phyloP scores from a whole-genome alignment of 1,140 invertebrate genomes.

The Eciton burchellii region DNA sequence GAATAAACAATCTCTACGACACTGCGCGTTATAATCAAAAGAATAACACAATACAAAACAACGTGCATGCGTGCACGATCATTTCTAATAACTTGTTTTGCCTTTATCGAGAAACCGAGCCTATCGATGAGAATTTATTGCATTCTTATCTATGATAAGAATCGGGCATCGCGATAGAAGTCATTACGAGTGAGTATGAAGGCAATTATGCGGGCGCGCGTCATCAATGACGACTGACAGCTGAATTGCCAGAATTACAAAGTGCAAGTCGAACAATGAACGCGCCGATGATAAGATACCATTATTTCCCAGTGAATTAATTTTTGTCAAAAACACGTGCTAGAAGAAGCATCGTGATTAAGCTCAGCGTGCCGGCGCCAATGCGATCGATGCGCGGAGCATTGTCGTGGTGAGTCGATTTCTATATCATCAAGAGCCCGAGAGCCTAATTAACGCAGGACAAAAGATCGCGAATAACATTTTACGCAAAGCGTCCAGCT shows the following conservation, averaged over 20 bases:
- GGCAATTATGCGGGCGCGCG: neutral
- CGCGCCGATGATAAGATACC: neutral
- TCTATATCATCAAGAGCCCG: neutral
- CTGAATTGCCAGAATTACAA: conserved; percentile 1
- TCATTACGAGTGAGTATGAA: neutral
- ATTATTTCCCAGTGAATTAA: conserved; percentile 15
- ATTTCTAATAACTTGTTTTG: neutral
- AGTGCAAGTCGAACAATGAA: neutral
- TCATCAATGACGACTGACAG: neutral
- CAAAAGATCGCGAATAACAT: neutral
- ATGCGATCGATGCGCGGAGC: neutral
- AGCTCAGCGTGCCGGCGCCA: neutral
- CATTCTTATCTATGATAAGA: neutral
- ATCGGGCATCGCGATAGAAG: neutral
- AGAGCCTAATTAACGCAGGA: neutral
- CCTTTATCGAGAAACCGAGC: neutral
- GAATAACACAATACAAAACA: too few species aligned
- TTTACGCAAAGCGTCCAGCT: too few species aligned
- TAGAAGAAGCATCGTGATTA: conserved; percentile 13
- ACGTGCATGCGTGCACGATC: neutral
- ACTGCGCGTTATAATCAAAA: too few species aligned
- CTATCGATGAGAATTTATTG: neutral
- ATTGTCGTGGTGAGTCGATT: neutral
- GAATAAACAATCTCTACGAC: too few species aligned
- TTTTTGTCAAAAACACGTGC: neutral